Evolutionary conservation across 2,797 vertebrate species (phyloP).

Genomic region (Tamandua tetradactyla): DNA sequence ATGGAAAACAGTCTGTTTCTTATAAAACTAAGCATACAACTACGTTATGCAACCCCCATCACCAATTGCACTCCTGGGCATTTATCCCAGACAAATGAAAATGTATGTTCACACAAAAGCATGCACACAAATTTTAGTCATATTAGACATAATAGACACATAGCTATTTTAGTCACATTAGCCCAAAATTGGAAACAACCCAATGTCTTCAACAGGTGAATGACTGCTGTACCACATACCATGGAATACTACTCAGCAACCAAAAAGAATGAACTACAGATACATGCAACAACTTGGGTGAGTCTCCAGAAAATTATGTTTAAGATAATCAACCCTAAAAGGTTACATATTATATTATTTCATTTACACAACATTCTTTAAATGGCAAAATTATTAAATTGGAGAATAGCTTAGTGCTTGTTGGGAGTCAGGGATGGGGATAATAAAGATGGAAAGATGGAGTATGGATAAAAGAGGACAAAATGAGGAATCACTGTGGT

Average conservation of each 20-base stretch:
- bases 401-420: neutral
- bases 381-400: neutral
- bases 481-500: neutral
- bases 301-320: neutral
- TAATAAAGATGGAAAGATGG: neutral
- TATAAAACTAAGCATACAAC: neutral
- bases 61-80: neutral
- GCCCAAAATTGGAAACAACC: neutral
- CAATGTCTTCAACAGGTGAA: neutral
- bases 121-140: neutral
- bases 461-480: neutral
- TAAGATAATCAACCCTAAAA: neutral
- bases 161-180: neutral
- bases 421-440: neutral
- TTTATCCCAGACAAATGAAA: neutral
- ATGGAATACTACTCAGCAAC: neutral
- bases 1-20: neutral
- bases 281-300: neutral
- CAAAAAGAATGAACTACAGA: neutral
- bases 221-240: neutral
- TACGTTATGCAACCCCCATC: neutral
- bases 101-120: neutral
- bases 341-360: neutral
- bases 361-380: neutral
- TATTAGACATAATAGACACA: too few relatives aligned